These are phyloP conservation scores for Quiscalus mexicanus DNA, from an alignment of 2,113 vertebrate species.

Conservation along the genomic window DNA sequence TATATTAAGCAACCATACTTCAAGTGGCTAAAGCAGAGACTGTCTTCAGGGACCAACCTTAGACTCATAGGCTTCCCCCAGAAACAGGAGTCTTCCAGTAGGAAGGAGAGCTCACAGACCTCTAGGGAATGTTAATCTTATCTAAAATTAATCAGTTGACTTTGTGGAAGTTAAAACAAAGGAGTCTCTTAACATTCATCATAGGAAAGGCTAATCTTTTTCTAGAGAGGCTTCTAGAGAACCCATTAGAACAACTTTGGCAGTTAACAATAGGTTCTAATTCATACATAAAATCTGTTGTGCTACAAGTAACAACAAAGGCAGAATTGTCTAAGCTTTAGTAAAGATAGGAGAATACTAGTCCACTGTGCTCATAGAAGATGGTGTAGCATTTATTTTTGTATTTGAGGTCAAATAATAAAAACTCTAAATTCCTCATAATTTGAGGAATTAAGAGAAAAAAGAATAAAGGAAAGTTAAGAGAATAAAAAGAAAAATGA, in stretches of 20 bases:
- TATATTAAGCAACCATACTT: conserved; percentile 1
- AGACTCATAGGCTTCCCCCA: neutral
- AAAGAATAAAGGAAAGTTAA: neutral
- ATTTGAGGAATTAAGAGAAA: neutral
- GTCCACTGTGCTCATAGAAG: neutral
- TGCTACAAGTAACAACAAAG: neutral
- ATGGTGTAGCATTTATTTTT: neutral
- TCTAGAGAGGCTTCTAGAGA: neutral
- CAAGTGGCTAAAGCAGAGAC: neutral
- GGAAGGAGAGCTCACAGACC: neutral
- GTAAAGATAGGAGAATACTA: neutral
- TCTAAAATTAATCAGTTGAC: neutral
- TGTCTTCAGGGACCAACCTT: neutral
- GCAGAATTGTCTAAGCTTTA: neutral
- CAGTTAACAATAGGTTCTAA: neutral
- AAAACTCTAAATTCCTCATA: neutral
- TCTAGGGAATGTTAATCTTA: neutral
- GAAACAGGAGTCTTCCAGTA: neutral
- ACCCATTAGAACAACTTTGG: neutral
- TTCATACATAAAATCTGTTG: neutral
- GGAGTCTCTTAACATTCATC: neutral
- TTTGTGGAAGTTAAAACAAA: neutral
- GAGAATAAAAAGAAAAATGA: neutral
- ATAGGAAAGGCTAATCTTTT: neutral
- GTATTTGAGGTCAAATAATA: neutral